Base-by-base conservation (phyloP, 2,888 invertebrate species). In the Epistrophella euchroma region DNA sequence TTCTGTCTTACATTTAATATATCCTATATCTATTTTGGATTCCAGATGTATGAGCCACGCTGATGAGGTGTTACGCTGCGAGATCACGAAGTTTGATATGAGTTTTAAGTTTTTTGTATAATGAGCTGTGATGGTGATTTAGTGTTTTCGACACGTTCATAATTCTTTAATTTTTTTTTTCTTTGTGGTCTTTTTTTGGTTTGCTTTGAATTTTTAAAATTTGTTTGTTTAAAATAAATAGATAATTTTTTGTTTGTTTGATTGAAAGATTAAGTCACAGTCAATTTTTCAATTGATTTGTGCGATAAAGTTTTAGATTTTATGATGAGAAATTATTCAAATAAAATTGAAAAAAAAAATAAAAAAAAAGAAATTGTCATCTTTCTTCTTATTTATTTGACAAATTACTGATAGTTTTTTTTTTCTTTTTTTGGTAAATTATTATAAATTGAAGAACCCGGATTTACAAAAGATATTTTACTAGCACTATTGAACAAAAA, bases 71-170 rank as follows among this genome's bases (percentile, higher is more conserved):
- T 79, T 79, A 79, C 55, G 73, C 55, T 52, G 60, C 62, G 70
- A 62, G 73, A 78, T 45, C 78, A 60, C 62, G 45, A 45, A 55
- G 73, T 56, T 66, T 74, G 78, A 83, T 78, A 73, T 28, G 68
- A 13, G 22, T 73, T 79, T 74, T 73, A 28, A 15, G 28, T 28
- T 37, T 40, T 73, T 79, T 40, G 45, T 50, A 19, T 83, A 83
- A 79, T 45, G 79, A 79, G 45, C 74, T 78, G 79, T 74, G 78
- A 79, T 79, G 60, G 79, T 79, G 83, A 83, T 83, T 83, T 74
- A 79, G 70, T 78, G 28, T 19, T 60, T 47, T 60, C 45, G 56
- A 19, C 52, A 15, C 43, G 7, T 7, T 17, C 60, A n/a, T 28
- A 19, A 6, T 52, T 60, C n/a, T 22, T 19, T 58, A 37, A 43